Base-by-base conservation (phyloP, 2,888 invertebrate genomes). In the Andrena bicolor region DNA sequence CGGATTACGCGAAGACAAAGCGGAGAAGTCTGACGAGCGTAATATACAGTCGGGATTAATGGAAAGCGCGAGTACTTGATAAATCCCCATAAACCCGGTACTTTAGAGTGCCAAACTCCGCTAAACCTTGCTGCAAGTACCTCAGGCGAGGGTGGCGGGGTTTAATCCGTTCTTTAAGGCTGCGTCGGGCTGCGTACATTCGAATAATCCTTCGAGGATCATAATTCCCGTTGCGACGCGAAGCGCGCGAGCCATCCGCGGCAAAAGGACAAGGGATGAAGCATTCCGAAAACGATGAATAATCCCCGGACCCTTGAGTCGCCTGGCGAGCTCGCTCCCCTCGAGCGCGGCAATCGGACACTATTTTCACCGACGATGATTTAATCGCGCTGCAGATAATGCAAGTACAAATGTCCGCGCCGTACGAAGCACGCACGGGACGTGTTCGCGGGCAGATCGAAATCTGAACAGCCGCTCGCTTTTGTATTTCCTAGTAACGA, bases 401-500 rank as follows among this genome's bases (percentile, higher is more conserved):
- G 66, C 77, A 61, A 68, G 80, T 80, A 80, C 49, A 58, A 76
- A 69, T 63, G 80, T 76, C 51, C 60, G 23, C 4, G 30, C 41
- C 41, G 49, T 61, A 20, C 23, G 16, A n/a, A 41, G 63, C 63
- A 56, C 49, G 68, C 69, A 28, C 32, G 49, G 26, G 16, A 76
- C 70, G 76, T 65, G 76, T 51, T 58, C 49, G 13, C 28, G 73
- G 49, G 30, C 53, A 61, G 74, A 85, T 85, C 65, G 78, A 73
- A 79, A 82, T 85, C 85, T 28, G 30, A 51, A 60, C 61, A 35
- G 48, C 2, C 30, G 13, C 49, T 65, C 64, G 83, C 84, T 81
- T 80, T 77, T 82, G 66, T 75, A 76, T 89, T 89, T 89, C 88
- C 85, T 81, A 75, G 83, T 80, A 80, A 73, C 77, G 81, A 85